Evolutionary conservation across 1,140 invertebrate genomes (phyloP).

Genomic region (Procambarus virginalis): DNA sequence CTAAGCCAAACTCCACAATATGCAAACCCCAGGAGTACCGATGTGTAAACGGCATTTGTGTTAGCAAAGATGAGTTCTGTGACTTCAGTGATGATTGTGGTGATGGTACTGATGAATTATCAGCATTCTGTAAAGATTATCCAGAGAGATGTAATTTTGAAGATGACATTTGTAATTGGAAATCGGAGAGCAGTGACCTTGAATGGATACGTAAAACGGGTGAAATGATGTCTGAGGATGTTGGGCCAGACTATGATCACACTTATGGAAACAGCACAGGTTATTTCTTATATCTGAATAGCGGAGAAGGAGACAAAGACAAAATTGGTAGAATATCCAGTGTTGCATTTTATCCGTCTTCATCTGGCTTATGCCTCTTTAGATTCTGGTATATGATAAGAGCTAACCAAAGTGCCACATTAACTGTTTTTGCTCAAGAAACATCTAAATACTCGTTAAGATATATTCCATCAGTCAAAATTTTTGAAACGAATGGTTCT

Average conservation of each 20-base stretch:
- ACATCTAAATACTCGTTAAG: neutral
- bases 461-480: neutral
- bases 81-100: constrained; percentile 64
- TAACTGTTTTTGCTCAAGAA: constrained; percentile 45
- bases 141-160: constrained; percentile 57
- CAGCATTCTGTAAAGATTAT: constrained; percentile 27
- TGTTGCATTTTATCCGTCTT: constrained; percentile 16
- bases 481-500: constrained; percentile 40
- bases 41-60: constrained; percentile 45
- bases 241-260: constrained; percentile 60
- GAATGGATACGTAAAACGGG: constrained; percentile 51
- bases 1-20: constrained; percentile 21
- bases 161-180: constrained; percentile 49
- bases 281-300: constrained; percentile 50
- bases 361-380: constrained; percentile 32
- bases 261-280: constrained; percentile 55
- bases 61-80: constrained; percentile 25
- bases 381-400: constrained; percentile 62
- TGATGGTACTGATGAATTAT: constrained; percentile 47
- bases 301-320: constrained; percentile 10
- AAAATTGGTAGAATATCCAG: constrained; percentile 41
- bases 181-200: neutral
- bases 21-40: constrained; percentile 31
- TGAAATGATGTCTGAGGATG: constrained; percentile 41
- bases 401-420: constrained; percentile 15